Evolutionary conservation across 2,113 vertebrate species (phyloP).

Genomic region (Romanogobio albipinnatus): DNA sequence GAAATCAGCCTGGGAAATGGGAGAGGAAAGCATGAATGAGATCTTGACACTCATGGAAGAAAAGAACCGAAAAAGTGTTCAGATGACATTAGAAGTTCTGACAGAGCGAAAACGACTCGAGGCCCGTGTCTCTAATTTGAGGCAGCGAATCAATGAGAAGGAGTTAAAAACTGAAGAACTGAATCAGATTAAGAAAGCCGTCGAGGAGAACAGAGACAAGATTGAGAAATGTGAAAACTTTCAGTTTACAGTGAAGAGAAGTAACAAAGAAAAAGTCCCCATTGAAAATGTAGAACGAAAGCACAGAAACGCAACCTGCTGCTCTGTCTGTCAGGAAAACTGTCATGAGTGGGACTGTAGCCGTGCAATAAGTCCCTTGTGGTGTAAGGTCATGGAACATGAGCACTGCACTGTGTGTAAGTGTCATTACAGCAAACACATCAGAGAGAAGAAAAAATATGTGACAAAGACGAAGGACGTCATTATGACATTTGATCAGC

Average conservation of each 20-base stretch:
- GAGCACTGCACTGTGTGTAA: slow-evolving; percentile 21
- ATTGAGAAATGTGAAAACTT: slow-evolving; percentile 32
- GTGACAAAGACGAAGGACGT: not conserved
- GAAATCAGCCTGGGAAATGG: not conserved
- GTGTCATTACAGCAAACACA: slow-evolving; percentile 33
- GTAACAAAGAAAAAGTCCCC: slow-evolving; percentile 17
- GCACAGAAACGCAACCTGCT: slow-evolving; percentile 18
- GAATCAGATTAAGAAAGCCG: not conserved
- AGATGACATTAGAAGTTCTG: slow-evolving; percentile 28
- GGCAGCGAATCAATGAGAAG: not conserved
- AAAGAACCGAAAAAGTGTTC: slow-evolving; percentile 16
- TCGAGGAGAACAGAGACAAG: slow-evolving; percentile 19
- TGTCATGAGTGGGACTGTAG: slow-evolving; percentile 9
- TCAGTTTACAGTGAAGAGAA: not conserved
- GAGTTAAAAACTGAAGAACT: not conserved
- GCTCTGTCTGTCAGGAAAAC: slow-evolving; percentile 38
- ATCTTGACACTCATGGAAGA: not conserved
- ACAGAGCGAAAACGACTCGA: slow-evolving; percentile 16
- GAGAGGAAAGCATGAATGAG: not conserved
- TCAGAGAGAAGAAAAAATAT: slow-evolving; percentile 13
- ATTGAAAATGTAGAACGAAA: not conserved
- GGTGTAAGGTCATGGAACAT: not conserved
- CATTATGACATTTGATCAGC: not conserved
- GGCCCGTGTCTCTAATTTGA: slow-evolving; percentile 13
- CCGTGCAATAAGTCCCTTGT: fast-evolving